Evolutionary conservation across 2,113 vertebrate genomes (phyloP).

Genomic region (Pitta sordida): DNA sequence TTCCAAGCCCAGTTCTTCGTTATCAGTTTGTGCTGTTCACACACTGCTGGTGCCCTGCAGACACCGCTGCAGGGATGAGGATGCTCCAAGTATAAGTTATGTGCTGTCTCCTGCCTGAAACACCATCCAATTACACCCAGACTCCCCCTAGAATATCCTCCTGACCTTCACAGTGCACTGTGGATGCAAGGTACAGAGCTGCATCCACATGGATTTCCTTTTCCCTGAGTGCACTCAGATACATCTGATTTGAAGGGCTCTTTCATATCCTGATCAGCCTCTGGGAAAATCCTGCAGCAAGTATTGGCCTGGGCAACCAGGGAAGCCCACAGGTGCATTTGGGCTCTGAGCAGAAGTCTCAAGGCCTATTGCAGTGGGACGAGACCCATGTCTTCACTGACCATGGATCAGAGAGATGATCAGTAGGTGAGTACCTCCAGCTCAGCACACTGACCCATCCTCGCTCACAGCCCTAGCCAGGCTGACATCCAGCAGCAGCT

Average conservation of each 20-base stretch:
- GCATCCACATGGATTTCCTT: neutral
- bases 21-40: neutral
- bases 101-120: neutral
- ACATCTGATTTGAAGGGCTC: neutral
- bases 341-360: neutral
- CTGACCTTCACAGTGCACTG: neutral
- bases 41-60: neutral
- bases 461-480: neutral
- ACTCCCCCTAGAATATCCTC: neutral
- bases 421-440: neutral
- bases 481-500: neutral
- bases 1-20: neutral
- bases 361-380: neutral
- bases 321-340: neutral
- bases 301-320: neutral
- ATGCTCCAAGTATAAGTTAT: neutral
- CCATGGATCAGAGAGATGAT: neutral
- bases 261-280: fast-evolving
- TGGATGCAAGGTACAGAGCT: neutral
- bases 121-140: neutral
- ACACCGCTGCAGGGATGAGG: neutral
- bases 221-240: neutral
- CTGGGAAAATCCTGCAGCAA: neutral
- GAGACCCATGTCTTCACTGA: neutral
- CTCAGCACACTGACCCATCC: neutral